Base-by-base conservation (phyloP, 2,888 invertebrate species). In the Cataglyphis albicans region DNA sequence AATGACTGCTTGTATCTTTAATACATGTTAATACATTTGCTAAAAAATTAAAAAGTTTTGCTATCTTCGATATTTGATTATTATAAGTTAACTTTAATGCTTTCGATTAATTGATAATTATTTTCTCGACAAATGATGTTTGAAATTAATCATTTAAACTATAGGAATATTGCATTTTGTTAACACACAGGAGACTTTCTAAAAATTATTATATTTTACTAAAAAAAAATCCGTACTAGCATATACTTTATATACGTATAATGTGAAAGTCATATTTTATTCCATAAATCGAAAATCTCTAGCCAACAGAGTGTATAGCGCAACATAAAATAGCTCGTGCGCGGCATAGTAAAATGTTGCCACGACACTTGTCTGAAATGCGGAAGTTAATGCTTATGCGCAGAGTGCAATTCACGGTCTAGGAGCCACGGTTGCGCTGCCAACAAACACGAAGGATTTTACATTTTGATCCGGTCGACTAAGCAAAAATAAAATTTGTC, bases 401-500 rank as follows among this genome's bases (percentile, higher is more conserved):
- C 44, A 38, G n/a, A 52, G 44, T 72, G 18, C 44, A 59, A 80
- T 59, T 72, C 59, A 61, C 70, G 35, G 35, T 70, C 35, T 21
- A 70, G 35, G 21, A 59, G 18, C 21, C 21, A 65, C 21, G 44
- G 72, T 29, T 15, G 6, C 41, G 21, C 18, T 72, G 73, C 61
- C 57, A 38, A 57, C 15, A 81, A 67, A 68, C 48, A 55, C 52
- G 78, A 21, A 21, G 57, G 15, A 81, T 63, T 52, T 63, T 52
- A 68, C 57, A 68, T 64, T 52, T 80, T 68, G 63, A 57, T 59
- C 78, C 59, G 25, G 67, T 83, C 55, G 76, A 81, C 81, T 74
- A 67, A 57, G 72, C 84, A 84, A 76, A 76, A 86, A 88, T 88
- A 88, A 86, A 73, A 76, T 72, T 44, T 59, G 52, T 48, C 25